These are phyloP conservation scores for Typhlichthys eigenmanni DNA, from an alignment of 2,797 vertebrate genomes.

Conservation along the genomic window DNA sequence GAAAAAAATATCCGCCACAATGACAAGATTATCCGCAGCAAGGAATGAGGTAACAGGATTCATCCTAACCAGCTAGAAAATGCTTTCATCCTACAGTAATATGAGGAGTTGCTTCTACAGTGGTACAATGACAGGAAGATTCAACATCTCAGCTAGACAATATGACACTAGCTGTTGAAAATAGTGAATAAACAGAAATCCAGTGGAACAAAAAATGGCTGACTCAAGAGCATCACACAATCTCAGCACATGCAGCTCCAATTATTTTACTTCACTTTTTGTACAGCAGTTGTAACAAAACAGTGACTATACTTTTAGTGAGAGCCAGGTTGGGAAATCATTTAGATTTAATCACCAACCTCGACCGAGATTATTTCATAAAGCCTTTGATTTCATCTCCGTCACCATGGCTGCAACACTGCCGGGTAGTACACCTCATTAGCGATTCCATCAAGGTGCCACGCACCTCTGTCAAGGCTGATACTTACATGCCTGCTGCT, in stretches of 20 bases:
- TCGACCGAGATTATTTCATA: conserved; percentile 64
- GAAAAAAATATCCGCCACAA: conserved; percentile 43
- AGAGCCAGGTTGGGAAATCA: conserved; percentile 51
- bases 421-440: conserved; percentile 59
- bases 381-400: conserved; percentile 65
- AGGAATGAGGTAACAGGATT: conserved; percentile 37
- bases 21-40: conserved; percentile 50
- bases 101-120: conserved; percentile 37
- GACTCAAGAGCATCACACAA: conserved; percentile 54
- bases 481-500: conserved; percentile 70
- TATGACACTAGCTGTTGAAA: conserved; percentile 36
- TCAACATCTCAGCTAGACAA: conserved; percentile 26
- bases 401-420: conserved; percentile 55
- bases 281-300: conserved; percentile 44
- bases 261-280: background rate
- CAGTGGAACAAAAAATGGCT: conserved; percentile 58
- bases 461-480: conserved; percentile 56
- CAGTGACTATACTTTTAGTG: conserved; percentile 37
- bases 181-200: conserved; percentile 56
- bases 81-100: conserved; percentile 35
- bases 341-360: conserved; percentile 48
- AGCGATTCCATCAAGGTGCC: conserved; percentile 61
- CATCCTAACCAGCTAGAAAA: conserved; percentile 36
- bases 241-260: background rate
- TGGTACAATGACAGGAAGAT: conserved; percentile 37